Base-by-base conservation (phyloP, 2,113 vertebrate genomes). In the Sander vitreus region DNA sequence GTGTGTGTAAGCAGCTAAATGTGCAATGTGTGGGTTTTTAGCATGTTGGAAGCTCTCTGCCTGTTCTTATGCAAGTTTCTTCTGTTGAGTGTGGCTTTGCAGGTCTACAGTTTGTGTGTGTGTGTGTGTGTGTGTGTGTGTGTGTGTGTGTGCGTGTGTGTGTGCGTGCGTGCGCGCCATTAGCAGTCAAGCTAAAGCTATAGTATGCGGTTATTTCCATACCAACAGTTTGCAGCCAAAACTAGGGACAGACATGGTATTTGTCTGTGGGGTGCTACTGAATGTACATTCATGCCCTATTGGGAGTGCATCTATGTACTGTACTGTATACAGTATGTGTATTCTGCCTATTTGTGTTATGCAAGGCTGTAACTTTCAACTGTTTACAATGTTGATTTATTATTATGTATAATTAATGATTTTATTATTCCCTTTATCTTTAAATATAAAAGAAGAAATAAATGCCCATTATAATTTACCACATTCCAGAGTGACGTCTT, bases 11-110 rank as follows among this genome's bases (percentile, higher is more conserved):
- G 81, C 78, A 79, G 83, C 88, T 79, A 78, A 82, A 73, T 50
- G 63, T 81, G 76, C 39, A 53, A 12, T 67, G 79, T 66, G 83
- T 90, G 79, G 76, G 82, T 66, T 91, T 88, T 85, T 74, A 84
- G 67, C 80, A 84, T 86, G 88, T 75, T 81, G 73, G 78, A 58
- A 55, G 85, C 63, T 73, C 21, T 68, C 78, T 68, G 84, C 76
- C 65, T 72, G 80, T 53, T 86, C 47, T 86, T 88, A 85, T 79
- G 70, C 73, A 87, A 89, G 80, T 47, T 59, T 58, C 62, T 85
- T 14, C 25, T 66, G 74, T 65, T 87, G 30, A 50, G n/a, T 57
- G 18, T 27, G 60, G 43, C n/a, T 81, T 15, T 55, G 63, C 25
- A 1, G 25, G 65, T 27, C 47, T 73, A 16, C 14, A 53, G 19